These are phyloP conservation scores for Rhingia rostrata DNA, from an alignment of 2,888 invertebrate species.

Conservation along the genomic window DNA sequence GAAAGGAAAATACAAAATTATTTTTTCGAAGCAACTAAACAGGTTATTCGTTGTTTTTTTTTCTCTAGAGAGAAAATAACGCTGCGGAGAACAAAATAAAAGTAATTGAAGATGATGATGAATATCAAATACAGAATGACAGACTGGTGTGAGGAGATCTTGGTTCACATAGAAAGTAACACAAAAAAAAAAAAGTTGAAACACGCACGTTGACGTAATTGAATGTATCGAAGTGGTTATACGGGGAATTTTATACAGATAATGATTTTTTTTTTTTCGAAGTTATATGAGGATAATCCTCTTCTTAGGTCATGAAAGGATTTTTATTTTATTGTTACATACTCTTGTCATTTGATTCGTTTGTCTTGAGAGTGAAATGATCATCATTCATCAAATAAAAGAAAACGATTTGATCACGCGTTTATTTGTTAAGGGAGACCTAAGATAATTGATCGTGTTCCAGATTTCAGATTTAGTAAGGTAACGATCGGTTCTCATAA, in stretches of 20 bases:
- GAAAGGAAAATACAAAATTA: slow-evolving; percentile 47
- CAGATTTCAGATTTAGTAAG: too few relatives aligned
- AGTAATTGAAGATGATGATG: slow-evolving; percentile 57
- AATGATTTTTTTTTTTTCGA: not conserved
- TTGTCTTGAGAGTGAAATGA: too few relatives aligned
- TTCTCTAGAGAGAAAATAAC: slow-evolving; percentile 8
- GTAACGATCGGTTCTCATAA: too few relatives aligned
- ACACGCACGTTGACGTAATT: slow-evolving; percentile 36
- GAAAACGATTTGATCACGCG: too few relatives aligned
- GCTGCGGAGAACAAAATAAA: slow-evolving; percentile 12
- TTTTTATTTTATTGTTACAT: too few relatives aligned
- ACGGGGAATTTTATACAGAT: not conserved
- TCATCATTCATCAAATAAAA: too few relatives aligned
- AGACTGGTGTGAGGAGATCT: slow-evolving; percentile 15
- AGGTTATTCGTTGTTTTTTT: slow-evolving; percentile 24
- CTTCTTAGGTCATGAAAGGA: not conserved
- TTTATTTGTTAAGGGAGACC: too few relatives aligned
- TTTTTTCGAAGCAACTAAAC: slow-evolving; percentile 38
- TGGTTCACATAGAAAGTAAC: not conserved
- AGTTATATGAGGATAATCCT: not conserved
- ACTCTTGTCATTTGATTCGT: too few relatives aligned
- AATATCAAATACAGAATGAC: slow-evolving; percentile 42
- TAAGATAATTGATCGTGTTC: too few relatives aligned
- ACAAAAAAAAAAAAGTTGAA: not conserved
- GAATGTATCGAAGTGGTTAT: slow-evolving; percentile 6